Evolutionary conservation across 1,140 invertebrate species (phyloP), one percentile per base, ranked within the genome.

Genomic region (Ganaspis sp.): DNA sequence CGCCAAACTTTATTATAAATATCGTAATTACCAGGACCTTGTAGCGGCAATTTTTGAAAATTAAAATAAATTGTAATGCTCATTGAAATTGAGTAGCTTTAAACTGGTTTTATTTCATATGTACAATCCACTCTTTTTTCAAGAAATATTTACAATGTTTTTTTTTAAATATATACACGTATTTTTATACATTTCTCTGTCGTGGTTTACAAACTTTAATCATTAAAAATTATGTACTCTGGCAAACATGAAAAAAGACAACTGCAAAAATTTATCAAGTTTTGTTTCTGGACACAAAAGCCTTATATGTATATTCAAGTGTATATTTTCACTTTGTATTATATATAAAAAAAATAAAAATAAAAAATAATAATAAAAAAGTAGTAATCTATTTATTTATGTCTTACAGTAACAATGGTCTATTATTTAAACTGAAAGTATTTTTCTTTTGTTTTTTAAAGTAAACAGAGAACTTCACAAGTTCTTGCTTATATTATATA

Each of bases 111-210:
- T 64, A 49, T 42, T 78, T 69, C 38, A 75, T 49, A 40, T 21
- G 69, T 69, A 71, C 38, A 37, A 71, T 37, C 69, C 70, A 70
- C 37, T 54, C 53, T 69, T 64, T 73, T 74, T 6, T 78, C 38
- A 76, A 34, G 58, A 75, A 37, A 80, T 84, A 86, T 86, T 83
- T 87, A 87, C 83, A 86, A 75, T 84, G 75, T 76, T 49, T 40
- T n/a, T 49, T n/a, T n/a, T 4, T 49, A 49, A 64, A 58, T 86
- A 86, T 86, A 70, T 87, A 85, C 85, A 87, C 29, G 74, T 73
- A 72, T 69, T 64, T 64, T 64, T 34, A 64, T 29, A 64, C 58
- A 64, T 64, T 64, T 64, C 2, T 64, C 23, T 29, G 58, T n/a
- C 23, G 58, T 26, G 58, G n/a, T 54, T 54, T 54, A 26, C 26